phyloP scores from a whole-genome alignment of 2,888 invertebrate genomes.

The Tanypteryx hageni region DNA sequence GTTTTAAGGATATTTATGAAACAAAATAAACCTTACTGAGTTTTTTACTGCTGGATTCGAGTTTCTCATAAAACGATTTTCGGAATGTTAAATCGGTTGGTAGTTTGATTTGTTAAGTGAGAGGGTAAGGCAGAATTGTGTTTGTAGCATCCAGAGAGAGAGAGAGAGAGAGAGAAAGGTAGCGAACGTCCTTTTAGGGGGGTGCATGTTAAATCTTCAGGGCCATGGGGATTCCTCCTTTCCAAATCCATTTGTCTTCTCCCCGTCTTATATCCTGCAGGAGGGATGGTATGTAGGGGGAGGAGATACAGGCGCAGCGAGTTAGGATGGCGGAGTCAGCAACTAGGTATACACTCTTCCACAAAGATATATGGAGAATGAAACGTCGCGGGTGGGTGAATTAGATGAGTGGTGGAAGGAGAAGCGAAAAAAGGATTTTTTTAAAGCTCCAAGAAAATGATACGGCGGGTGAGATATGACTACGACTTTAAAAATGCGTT shows the following conservation, averaged over 20 bases:
- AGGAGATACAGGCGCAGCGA: not conserved
- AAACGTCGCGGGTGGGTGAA: not conserved
- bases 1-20: no score
- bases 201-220: not conserved
- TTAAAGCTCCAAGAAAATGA: no score
- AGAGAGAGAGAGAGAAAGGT: not conserved
- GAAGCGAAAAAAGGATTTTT: no score
- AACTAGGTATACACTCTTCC: slow-evolving; percentile 14
- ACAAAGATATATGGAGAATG: not conserved
- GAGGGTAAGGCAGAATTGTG: not conserved
- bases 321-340: not conserved
- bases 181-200: not conserved
- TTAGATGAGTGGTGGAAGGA: not conserved
- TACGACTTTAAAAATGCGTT: no score
- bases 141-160: no score
- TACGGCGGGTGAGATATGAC: no score
- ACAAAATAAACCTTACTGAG: no score
- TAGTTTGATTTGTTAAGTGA: no score
- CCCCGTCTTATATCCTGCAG: not conserved
- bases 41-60: no score
- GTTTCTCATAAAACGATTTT: no score
- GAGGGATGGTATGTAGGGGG: not conserved
- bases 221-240: slow-evolving; percentile 32
- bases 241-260: slow-evolving; percentile 29
- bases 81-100: no score